Evolutionary conservation across 2,113 vertebrate species (phyloP).

Genomic region (Lepidothrix coronata): DNA sequence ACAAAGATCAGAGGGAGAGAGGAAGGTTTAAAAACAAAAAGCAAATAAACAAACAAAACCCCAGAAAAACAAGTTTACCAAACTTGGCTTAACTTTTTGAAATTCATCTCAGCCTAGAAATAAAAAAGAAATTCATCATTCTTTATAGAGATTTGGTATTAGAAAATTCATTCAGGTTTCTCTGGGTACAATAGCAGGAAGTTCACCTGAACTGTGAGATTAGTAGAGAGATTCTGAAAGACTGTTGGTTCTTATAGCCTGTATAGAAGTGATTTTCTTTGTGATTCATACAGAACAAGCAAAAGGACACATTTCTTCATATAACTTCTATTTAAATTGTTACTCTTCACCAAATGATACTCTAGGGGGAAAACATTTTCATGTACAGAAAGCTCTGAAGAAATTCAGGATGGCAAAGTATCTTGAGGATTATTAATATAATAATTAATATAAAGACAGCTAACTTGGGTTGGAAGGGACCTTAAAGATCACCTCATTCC

Average conservation of each 20-base stretch:
- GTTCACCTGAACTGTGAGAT: background rate
- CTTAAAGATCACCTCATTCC: background rate
- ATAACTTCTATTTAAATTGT: background rate
- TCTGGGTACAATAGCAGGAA: background rate
- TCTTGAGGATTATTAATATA: background rate
- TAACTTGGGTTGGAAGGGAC: background rate
- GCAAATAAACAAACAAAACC: accelerated
- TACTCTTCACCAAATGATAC: background rate
- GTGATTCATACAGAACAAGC: background rate
- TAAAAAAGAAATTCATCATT: background rate
- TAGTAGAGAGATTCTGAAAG: background rate
- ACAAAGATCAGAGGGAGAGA: background rate
- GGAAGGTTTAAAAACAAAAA: background rate
- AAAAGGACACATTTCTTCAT: background rate
- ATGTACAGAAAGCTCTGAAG: background rate
- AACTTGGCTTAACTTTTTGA: background rate
- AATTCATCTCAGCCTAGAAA: background rate
- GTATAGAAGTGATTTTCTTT: background rate
- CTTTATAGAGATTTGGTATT: background rate
- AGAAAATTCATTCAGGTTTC: background rate
- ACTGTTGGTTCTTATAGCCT: background rate
- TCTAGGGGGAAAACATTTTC: background rate
- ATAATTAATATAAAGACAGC: background rate
- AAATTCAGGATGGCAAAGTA: background rate
- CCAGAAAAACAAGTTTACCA: accelerated